These are phyloP conservation scores for Podarcis siculus DNA, from an alignment of 2,797 vertebrate species.

Conservation along the genomic window DNA sequence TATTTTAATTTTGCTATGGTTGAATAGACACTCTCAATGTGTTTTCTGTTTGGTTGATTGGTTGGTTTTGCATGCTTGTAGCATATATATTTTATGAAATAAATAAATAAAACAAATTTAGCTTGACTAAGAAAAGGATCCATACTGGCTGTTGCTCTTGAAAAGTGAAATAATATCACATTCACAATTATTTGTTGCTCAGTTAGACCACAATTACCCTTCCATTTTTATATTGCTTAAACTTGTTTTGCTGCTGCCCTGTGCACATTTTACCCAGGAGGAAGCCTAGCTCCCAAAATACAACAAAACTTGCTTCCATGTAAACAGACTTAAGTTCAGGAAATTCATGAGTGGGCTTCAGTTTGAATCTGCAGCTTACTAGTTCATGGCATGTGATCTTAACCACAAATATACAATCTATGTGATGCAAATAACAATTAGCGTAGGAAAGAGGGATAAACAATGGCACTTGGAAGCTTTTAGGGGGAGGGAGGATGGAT, in stretches of 20 bases:
- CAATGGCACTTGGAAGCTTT: not conserved
- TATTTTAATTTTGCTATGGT: constrained; percentile 7
- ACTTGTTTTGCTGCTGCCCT: not conserved
- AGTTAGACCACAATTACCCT: not conserved
- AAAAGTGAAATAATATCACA: not conserved
- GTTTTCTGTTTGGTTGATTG: not conserved
- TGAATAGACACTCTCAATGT: not conserved
- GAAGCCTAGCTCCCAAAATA: not conserved
- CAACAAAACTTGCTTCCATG: not conserved
- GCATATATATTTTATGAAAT: too few species aligned
- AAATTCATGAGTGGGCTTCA: not conserved
- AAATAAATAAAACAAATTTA: not conserved
- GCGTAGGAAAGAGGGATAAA: not conserved
- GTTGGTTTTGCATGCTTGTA: constrained; percentile 2
- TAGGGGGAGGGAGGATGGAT: not conserved
- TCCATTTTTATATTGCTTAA: not conserved
- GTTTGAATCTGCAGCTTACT: not conserved
- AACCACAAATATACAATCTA: not conserved
- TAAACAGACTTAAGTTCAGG: not conserved
- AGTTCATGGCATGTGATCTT: not conserved
- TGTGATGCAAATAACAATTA: not conserved
- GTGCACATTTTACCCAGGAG: not conserved
- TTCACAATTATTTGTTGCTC: not conserved
- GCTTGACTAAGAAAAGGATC: not conserved
- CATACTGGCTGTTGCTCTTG: not conserved